phyloP scores from a whole-genome alignment of 1,140 invertebrate genomes.

The Cydia pomonella region DNA sequence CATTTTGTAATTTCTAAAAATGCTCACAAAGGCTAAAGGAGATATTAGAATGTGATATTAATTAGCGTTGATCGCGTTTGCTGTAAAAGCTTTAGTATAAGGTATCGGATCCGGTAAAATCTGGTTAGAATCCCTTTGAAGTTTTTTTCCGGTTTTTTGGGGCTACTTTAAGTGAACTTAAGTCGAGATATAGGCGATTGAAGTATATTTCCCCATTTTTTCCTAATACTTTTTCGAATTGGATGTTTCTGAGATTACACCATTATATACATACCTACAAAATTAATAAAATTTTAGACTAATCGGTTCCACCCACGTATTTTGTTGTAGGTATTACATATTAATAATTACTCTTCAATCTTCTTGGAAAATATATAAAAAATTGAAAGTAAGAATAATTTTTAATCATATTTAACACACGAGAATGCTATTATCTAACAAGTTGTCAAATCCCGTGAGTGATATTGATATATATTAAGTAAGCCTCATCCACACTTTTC shows the following conservation, averaged over 20 bases:
- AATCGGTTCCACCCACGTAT: too few relatives aligned
- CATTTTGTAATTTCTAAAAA: constrained; percentile 55
- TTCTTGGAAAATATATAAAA: too few relatives aligned
- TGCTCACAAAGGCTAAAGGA: constrained; percentile 59
- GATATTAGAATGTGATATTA: constrained; percentile 65
- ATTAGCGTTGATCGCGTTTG: constrained; percentile 59
- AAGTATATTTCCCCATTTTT: background rate
- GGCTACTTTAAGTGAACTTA: constrained; percentile 17
- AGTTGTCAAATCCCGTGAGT: too few relatives aligned
- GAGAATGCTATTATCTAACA: too few relatives aligned
- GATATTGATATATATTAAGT: background rate
- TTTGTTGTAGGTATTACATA: too few relatives aligned
- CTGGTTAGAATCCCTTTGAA: constrained; percentile 1
- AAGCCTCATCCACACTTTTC: background rate
- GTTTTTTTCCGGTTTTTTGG: background rate
- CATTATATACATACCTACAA: too few relatives aligned
- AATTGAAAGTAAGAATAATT: too few relatives aligned
- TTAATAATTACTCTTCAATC: too few relatives aligned
- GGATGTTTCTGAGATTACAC: too few relatives aligned
- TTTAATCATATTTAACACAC: too few relatives aligned
- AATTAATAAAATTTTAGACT: too few relatives aligned
- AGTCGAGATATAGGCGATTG: background rate
- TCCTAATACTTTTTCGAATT: background rate
- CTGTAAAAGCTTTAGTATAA: constrained; percentile 29
- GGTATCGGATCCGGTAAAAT: constrained; percentile 3